Evolutionary conservation across 2,113 vertebrate species (phyloP).

Genomic region (Dolichotis patagonum): DNA sequence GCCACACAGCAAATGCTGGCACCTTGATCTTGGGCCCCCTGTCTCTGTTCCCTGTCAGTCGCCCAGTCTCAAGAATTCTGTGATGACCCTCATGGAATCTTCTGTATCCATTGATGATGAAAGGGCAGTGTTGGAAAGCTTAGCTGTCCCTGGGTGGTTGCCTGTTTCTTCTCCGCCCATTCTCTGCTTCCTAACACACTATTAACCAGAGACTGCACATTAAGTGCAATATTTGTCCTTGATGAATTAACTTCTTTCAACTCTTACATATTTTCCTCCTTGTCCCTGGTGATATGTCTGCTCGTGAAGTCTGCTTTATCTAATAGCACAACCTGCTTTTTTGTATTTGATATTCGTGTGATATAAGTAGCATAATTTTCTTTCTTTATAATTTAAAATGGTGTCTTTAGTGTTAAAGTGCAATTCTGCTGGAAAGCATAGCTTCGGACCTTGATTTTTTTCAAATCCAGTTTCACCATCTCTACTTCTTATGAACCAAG

Average conservation of each 20-base stretch:
- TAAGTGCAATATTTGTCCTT: background rate
- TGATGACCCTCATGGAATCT: background rate
- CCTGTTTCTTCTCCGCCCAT: background rate
- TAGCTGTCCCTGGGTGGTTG: background rate
- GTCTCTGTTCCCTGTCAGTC: background rate
- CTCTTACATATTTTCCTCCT: background rate
- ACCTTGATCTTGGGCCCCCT: background rate
- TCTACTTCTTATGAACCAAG: background rate
- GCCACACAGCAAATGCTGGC: background rate
- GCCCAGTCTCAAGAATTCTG: background rate
- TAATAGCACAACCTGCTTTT: background rate
- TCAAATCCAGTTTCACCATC: background rate
- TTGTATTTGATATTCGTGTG: background rate
- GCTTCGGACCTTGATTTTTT: background rate
- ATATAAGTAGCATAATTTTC: background rate
- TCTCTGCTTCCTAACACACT: background rate
- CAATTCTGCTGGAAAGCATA: background rate
- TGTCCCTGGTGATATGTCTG: conserved; percentile 1
- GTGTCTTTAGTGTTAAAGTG: background rate
- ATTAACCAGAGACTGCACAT: background rate
- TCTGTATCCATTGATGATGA: background rate
- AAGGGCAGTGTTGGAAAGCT: conserved; percentile 12
- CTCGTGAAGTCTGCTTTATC: background rate
- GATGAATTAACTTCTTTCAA: background rate
- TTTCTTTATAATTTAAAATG: background rate